Base-by-base conservation (phyloP, 2,113 vertebrate genomes). In the Odontophorus gujanensis region DNA sequence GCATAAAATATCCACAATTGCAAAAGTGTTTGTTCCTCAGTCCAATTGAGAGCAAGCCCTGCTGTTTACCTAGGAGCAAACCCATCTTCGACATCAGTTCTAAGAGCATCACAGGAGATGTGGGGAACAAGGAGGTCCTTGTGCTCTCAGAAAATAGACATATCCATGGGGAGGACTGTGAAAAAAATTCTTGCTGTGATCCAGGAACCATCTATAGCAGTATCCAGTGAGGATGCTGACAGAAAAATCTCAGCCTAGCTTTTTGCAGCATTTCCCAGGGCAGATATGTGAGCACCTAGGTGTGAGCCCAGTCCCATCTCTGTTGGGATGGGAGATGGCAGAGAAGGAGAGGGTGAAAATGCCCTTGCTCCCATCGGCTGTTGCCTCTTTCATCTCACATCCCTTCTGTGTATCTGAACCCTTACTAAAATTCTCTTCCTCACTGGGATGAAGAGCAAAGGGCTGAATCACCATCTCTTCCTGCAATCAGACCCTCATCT, bases 101-200 rank as follows among this genome's bases (percentile, higher is more conserved):
- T 51, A 28, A 80, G 15, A 61, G 13, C 20, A 8, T 28, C 1
- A 0, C 22, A 24, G 73, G 73, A 69, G 6, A 42, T 92, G 36
- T 55, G 38, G 61, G 57, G 61, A 16, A 43, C 4, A 1, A 62
- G 11, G 45, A 72, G 12, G 47, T 28, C 32, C 40, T 42, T 58
- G 36, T 22, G 48, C 45, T 48, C 34, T 43, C 58, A 48, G n/a
- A 30, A 79, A 51, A 61, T 26, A 4, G 38, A 19, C 42, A 4
- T 3, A 2, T 19, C 18, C 28, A 19, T 14, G 8, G 13, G 13
- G 3, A 85, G 0, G 5, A 16, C 32, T 9, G 13, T 2, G 48
- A 63, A 1, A 79, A 26, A 50, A 50, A 43, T 21, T 20, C 48
- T 15, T 63, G 26, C 13, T 9, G 15, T 12, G 20, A 5, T 18